Evolutionary conservation across 2,113 vertebrate species (phyloP).

Genomic region (Guaruba guarouba): DNA sequence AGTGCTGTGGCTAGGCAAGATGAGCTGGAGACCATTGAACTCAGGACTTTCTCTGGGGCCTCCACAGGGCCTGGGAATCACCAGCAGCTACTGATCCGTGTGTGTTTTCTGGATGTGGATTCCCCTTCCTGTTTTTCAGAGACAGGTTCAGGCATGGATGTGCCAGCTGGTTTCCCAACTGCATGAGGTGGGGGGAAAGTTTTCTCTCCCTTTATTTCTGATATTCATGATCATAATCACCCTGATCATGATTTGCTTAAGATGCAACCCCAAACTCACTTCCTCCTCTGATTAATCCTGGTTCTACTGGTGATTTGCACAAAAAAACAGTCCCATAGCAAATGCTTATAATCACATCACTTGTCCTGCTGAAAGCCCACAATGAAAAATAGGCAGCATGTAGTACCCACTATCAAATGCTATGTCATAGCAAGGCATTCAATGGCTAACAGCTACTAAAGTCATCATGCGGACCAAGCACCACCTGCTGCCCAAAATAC

Average conservation of each 20-base stretch:
- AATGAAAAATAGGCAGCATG: fast-evolving
- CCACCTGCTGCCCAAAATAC: background rate
- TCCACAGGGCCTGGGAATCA: background rate
- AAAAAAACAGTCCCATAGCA: fast-evolving
- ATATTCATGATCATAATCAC: background rate
- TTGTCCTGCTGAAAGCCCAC: background rate
- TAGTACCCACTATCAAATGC: fast-evolving
- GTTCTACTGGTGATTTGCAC: background rate
- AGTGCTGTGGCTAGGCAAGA: background rate
- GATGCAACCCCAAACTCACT: fast-evolving
- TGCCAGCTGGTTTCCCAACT: background rate
- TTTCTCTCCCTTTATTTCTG: background rate
- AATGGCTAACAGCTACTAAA: fast-evolving
- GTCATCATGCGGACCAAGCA: background rate
- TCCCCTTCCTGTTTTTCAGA: background rate
- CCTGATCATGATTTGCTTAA: background rate
- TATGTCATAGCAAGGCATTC: fast-evolving
- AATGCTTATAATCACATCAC: fast-evolving
- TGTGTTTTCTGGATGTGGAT: background rate
- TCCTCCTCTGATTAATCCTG: background rate
- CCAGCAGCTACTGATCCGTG: background rate
- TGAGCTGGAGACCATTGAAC: background rate
- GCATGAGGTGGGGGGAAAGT: background rate
- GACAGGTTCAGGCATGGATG: background rate
- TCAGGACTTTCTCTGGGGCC: background rate